These are phyloP conservation scores for Pterophyllum scalare DNA, from an alignment of 2,113 vertebrate genomes.

Conservation along the genomic window DNA sequence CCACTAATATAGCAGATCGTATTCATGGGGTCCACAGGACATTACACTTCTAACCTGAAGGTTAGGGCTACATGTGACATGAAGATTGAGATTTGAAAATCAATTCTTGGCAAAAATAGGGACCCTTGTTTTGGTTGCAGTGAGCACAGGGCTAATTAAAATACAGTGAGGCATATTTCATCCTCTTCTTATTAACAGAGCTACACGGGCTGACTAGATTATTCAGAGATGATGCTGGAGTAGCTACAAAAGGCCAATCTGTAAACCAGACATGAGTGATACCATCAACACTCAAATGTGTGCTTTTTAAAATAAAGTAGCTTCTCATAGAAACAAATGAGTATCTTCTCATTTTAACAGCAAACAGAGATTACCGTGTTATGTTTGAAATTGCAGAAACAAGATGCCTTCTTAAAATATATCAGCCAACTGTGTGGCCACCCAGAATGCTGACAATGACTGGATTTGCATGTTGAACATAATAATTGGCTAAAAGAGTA, in stretches of 20 bases:
- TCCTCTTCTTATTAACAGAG: not conserved
- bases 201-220: not conserved
- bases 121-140: slow-evolving; percentile 21
- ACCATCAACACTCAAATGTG: not conserved
- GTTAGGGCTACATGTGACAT: slow-evolving; percentile 5
- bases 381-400: not conserved
- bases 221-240: not conserved
- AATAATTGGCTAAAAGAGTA: not conserved
- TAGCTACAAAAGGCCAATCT: not conserved
- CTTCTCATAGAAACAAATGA: not conserved
- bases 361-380: not conserved
- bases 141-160: not conserved
- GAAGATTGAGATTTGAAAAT: slow-evolving; percentile 34
- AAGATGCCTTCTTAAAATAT: not conserved
- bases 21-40: slow-evolving; percentile 3
- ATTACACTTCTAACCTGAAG: slow-evolving; percentile 10
- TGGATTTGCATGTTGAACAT: not conserved
- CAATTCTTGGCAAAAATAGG: slow-evolving; percentile 2
- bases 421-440: not conserved
- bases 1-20: not conserved
- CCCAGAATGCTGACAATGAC: not conserved
- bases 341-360: not conserved
- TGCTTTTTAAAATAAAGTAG: not conserved
- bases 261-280: not conserved
- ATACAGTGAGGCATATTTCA: slow-evolving; percentile 5